Evolutionary conservation across 2,113 vertebrate genomes (phyloP).

Genomic region (Alouatta palliata): DNA sequence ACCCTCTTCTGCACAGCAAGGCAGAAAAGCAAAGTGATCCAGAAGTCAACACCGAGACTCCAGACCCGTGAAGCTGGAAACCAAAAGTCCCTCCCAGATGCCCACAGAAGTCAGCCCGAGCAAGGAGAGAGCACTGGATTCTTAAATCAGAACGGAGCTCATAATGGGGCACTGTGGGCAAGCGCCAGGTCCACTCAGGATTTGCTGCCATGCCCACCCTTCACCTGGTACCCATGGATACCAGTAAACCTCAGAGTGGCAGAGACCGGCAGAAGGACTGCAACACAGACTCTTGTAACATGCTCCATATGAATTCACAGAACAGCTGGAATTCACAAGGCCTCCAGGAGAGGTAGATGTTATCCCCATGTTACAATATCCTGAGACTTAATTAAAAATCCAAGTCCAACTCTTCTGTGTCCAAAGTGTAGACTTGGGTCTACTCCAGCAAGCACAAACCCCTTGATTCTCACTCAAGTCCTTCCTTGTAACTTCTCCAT

Average conservation of each 20-base stretch:
- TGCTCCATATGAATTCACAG: fast-evolving
- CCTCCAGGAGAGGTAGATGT: background rate
- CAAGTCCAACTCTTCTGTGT: background rate
- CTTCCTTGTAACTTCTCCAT: background rate
- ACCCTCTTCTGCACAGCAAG: background rate
- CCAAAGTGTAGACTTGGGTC: fast-evolving
- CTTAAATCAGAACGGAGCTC: background rate
- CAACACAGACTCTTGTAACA: background rate
- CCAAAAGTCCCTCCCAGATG: fast-evolving
- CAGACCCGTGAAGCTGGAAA: background rate
- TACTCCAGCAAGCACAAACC: too few relatives aligned
- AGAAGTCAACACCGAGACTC: background rate
- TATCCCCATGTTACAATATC: background rate
- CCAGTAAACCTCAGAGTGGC: background rate
- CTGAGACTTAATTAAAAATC: background rate
- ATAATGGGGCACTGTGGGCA: fast-evolving
- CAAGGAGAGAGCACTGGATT: fast-evolving
- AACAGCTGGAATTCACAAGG: background rate
- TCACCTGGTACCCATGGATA: fast-evolving
- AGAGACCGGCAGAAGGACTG: background rate
- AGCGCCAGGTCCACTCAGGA: background rate
- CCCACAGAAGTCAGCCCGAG: background rate
- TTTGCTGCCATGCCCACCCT: background rate
- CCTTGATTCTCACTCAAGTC: background rate
- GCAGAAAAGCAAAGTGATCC: background rate